Base-by-base conservation (phyloP, 1,140 invertebrate genomes). In the Batillaria attramentaria region DNA sequence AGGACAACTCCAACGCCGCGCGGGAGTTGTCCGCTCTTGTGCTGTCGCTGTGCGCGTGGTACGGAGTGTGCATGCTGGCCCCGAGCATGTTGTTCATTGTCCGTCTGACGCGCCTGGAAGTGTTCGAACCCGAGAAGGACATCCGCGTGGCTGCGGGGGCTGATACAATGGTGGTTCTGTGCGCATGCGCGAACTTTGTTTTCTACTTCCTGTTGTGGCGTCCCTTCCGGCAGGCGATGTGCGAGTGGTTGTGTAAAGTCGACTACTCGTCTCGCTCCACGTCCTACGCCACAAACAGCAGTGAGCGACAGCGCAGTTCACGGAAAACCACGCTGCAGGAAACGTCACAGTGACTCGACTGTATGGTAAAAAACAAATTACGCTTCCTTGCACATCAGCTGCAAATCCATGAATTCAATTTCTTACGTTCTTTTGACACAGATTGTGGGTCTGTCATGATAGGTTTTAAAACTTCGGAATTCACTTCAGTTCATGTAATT, bases 141-240 rank as follows among this genome's bases (percentile, higher is more conserved):
- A 42, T 75, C 37, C 73, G 73, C 28, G 20, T 75, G 46, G 73
- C 73, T 3, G 73, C 73, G n/a, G 73, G 33, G 33, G 73, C 73
- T 6, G 73, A 75, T 57, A 75, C 73, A 4, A 24, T 75, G 73
- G 73, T 75, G 54, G 37, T 60, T 8, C 35, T 62, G 54, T 28
- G 73, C 54, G 33, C 33, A 50, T 60, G 54, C 37, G 50, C 73
- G 54, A 75, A 75, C 73, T 75, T 60, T n/a, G 3, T 75, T 57
- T 75, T 75, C 54, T 75, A 75, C 73, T 75, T 75, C 73, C 54
- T 75, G 54, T 57, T 75, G 73, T 75, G 73, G 73, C 33, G 73
- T 8, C 73, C 73, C 33, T 75, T 62, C 54, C 2, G 54, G 24
- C 54, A 62, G 35, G 54, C 13, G 35, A 2, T 75, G 54, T 41